Base-by-base conservation (phyloP, 2,888 invertebrate genomes). In the Campopleginae sp. region DNA sequence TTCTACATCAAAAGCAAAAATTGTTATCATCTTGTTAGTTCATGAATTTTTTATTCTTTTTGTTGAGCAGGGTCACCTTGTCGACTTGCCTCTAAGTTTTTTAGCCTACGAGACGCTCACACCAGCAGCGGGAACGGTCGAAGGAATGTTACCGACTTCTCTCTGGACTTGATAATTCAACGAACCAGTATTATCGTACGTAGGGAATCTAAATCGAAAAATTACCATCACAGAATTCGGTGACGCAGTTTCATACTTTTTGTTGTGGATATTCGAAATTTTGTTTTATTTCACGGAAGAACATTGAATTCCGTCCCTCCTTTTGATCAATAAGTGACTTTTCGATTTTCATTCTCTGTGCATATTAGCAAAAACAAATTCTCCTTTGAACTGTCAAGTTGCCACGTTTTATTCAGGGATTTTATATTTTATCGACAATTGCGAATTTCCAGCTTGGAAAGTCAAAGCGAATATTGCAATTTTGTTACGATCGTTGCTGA, bases 61-160 rank as follows among this genome's bases (percentile, higher is more conserved):
- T 51, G 12, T 33, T 27, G 27, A 27, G 82, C 94, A 97, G 96
- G 99, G 99, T 0, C 96, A 97, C 93, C 92, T 99, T 81, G 99
- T 99, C 0, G 96, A 98, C 88, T 94, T 99, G 92, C 99, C 99
- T 0, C 94, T 98, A 75, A 95, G 97, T 84, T 99, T 99, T 94
- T 95, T 99, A n/a, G 95, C 96, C 90, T 96, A 97, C 88, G 98
- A 99, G 94, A 96, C 96, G 63, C 94, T 99, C 63, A 97, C 97
- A 23, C 99, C 99, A 8, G 96, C 96, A 76, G 96, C 96, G 58
- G 96, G 96, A 19, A 97, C 98, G 27, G 98, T 98, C 93, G 99
- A 99, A 93, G 98, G 98, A 70, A 96, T 99, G 91, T 96, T 99
- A 96, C 99, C 99, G 3, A 97, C 97, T 44, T 95, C 97, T 1